Percentiles rank a stretch among this genome's conserved stretches.
Conservation (phyloP, 2,888 invertebrate genomes). For the Philonicus albiceps region DNA sequence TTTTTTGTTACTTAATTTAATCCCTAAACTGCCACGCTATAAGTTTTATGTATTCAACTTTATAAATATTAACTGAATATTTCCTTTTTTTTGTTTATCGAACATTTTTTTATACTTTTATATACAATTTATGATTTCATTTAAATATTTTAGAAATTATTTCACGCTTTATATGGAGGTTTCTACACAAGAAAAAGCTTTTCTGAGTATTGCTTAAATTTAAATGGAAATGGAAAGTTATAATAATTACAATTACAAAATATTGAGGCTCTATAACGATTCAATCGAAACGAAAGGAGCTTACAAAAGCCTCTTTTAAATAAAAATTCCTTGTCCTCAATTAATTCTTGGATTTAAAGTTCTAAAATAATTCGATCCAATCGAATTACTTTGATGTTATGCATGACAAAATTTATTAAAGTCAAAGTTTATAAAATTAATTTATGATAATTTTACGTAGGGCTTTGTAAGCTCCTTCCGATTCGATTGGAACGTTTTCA, state of each 20-base stretch:
- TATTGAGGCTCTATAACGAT: too few species aligned
- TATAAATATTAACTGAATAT: not conserved
- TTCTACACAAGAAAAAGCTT: not conserved
- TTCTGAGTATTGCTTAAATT: not conserved
- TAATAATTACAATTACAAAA: not conserved
- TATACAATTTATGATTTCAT: not conserved
- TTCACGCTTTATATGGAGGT: conserved; percentile 15
- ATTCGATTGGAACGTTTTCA: too few species aligned
- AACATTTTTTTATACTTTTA: not conserved
- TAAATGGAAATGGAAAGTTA: not conserved
- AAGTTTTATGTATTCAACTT: not conserved
- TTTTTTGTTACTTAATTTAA: not conserved
- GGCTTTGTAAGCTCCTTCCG: too few species aligned
- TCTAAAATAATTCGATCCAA: too few species aligned
- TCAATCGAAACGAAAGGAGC: too few species aligned
- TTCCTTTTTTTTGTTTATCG: not conserved
- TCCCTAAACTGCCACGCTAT: not conserved
- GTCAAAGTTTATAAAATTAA: too few species aligned
- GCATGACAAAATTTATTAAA: too few species aligned
- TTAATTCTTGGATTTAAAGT: too few species aligned
- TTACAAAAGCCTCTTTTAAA: too few species aligned
- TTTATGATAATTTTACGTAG: too few species aligned
- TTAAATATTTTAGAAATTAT: conserved; percentile 36
- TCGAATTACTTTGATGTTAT: too few species aligned
- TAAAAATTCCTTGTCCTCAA: too few species aligned